A percentile compares a stretch with the other conserved stretches of the same genome.
phyloP scores from a whole-genome alignment of 2,888 invertebrate species.

The Elaeidobius kamerunicus region DNA sequence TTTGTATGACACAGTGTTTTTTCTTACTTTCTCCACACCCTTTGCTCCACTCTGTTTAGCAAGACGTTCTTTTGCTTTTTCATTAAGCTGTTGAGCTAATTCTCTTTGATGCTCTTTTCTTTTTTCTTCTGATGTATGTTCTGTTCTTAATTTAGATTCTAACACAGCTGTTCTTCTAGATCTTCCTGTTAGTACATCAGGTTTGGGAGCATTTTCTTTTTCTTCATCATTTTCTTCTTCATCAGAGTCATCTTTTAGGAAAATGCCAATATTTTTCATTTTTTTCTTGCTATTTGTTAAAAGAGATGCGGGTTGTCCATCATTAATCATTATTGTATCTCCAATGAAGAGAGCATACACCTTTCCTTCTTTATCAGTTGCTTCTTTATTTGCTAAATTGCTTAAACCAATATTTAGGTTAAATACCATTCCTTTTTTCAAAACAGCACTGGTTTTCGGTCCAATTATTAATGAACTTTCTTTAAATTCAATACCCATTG shows the following conservation, averaged over 20 bases:
- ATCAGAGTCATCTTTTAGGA: conserved; percentile 86
- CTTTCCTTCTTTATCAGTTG: conserved; percentile 84
- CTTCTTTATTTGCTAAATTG: conserved; percentile 76
- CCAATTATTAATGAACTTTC: conserved; percentile 92
- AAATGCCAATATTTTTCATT: conserved; percentile 92
- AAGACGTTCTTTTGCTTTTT: conserved; percentile 87
- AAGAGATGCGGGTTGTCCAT: conserved; percentile 75
- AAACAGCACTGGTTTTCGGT: conserved; percentile 76
- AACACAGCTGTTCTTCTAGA: conserved; percentile 88
- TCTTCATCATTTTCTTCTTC: conserved; percentile 77
- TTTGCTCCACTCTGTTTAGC: conserved; percentile 84
- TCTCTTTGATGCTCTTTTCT: conserved; percentile 96
- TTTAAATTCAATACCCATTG: conserved; percentile 97
- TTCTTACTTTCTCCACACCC: conserved; percentile 84
- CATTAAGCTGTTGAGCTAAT: conserved; percentile 84
- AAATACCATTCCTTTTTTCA: conserved; percentile 94
- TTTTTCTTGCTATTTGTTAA: conserved; percentile 93
- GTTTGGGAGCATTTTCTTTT: conserved; percentile 66
- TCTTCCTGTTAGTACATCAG: conserved; percentile 57
- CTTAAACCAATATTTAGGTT: conserved; percentile 92
- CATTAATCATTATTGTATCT: conserved; percentile 94
- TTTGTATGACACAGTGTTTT: conserved; percentile 95
- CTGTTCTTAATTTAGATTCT: conserved; percentile 89
- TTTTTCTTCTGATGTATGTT: conserved; percentile 96
- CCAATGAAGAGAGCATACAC: conserved; percentile 92